These are phyloP conservation scores for Drosophila ezoana DNA, from an alignment of 2,888 invertebrate genomes.

Conservation along the genomic window DNA sequence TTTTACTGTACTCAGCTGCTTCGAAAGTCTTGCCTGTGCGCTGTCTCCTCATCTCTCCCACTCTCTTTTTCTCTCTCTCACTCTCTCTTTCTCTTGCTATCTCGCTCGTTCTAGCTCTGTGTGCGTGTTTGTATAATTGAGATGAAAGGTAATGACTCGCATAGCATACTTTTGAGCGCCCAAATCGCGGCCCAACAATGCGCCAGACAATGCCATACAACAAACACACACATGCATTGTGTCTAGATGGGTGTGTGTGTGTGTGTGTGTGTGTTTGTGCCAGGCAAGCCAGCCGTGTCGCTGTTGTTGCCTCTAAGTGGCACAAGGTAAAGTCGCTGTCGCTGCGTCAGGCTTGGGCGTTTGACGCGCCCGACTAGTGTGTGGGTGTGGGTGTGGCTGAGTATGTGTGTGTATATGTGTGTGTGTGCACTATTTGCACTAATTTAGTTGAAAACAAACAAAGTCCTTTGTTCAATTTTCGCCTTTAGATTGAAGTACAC, in stretches of 20 bases:
- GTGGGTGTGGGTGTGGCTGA: slow-evolving; percentile 32
- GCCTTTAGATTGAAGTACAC: slow-evolving; percentile 67
- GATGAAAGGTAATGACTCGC: slow-evolving; percentile 80
- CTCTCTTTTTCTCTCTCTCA: not conserved
- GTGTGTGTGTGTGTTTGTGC: slow-evolving; percentile 28
- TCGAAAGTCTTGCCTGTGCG: slow-evolving; percentile 6
- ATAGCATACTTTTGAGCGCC: slow-evolving; percentile 74
- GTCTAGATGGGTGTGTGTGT: slow-evolving; percentile 33
- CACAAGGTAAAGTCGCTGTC: slow-evolving; percentile 72
- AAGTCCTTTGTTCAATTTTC: slow-evolving; percentile 80
- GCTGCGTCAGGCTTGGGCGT: slow-evolving; percentile 41
- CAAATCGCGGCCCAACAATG: slow-evolving; percentile 74
- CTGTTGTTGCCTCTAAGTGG: slow-evolving; percentile 72
- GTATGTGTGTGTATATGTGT: slow-evolving; percentile 10
- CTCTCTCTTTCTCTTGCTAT: not conserved
- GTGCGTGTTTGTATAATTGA: slow-evolving; percentile 67
- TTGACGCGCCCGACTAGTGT: slow-evolving; percentile 37
- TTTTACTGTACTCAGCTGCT: slow-evolving; percentile 27
- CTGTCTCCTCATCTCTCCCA: not conserved
- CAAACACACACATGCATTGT: slow-evolving; percentile 24
- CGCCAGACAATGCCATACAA: slow-evolving; percentile 67
- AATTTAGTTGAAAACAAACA: slow-evolving; percentile 81
- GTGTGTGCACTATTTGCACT: slow-evolving; percentile 77
- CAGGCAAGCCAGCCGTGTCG: slow-evolving; percentile 54
- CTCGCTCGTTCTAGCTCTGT: slow-evolving; percentile 8